A percentile compares a stretch with the other conserved stretches of the same genome.
phyloP scores from a whole-genome alignment of 2,888 invertebrate genomes.

The Caenorhabditis sp. region DNA sequence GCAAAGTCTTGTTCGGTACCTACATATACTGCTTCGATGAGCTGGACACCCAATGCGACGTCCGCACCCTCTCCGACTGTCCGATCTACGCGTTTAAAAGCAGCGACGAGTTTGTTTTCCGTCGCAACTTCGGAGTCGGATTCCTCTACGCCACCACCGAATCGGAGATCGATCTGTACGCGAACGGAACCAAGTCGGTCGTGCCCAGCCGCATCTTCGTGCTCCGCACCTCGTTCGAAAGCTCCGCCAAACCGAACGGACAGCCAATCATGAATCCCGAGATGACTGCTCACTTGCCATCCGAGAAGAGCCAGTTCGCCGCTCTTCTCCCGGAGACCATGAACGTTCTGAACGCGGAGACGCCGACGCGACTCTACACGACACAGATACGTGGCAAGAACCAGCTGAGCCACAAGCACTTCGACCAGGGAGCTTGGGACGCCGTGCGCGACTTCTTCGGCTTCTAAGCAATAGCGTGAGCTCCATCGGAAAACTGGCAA shows the following conservation, averaged over 20 bases:
- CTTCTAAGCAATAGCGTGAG: too few relatives aligned
- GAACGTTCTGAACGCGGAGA: conserved; percentile 47
- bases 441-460: conserved; percentile 56
- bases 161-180: conserved; percentile 49
- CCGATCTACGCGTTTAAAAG: conserved; percentile 54
- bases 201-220: conserved; percentile 57
- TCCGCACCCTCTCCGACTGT: conserved; percentile 57
- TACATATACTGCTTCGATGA: conserved; percentile 66
- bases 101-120: conserved; percentile 55
- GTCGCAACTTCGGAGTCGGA: conserved; percentile 57
- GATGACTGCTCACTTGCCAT: conserved; percentile 49
- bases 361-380: conserved; percentile 56
- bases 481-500: too few relatives aligned
- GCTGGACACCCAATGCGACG: conserved; percentile 54
- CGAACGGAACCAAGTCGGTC: conserved; percentile 53
- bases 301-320: conserved; percentile 47
- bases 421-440: conserved; percentile 57
- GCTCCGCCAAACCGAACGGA: background rate
- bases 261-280: conserved; percentile 32
- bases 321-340: conserved; percentile 49
- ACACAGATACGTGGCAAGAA: conserved; percentile 43
- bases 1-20: conserved; percentile 67
- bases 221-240: conserved; percentile 37
- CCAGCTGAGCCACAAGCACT: conserved; percentile 57
- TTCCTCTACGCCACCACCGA: conserved; percentile 59